phyloP scores from a whole-genome alignment of 1,140 invertebrate species.

The Achroia grisella region DNA sequence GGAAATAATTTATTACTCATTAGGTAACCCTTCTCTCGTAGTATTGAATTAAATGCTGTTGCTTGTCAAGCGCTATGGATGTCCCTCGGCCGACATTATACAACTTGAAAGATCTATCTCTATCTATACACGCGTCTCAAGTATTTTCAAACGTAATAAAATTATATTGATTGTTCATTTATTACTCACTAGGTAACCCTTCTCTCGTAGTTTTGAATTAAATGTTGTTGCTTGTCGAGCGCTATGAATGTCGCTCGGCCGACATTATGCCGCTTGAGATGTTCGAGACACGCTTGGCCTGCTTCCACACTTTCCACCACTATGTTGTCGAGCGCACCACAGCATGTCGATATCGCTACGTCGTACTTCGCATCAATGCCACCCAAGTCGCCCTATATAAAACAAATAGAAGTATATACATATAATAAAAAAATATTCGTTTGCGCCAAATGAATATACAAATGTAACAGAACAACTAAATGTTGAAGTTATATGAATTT shows the following conservation, averaged over 20 bases:
- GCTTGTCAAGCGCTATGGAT: conserved; percentile 85
- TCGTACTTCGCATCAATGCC: conserved; percentile 96
- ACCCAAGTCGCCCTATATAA: conserved; percentile 95
- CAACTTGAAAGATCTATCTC: conserved; percentile 85
- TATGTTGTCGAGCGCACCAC: conserved; percentile 92
- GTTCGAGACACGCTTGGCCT: conserved; percentile 88
- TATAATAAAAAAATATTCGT: too few species aligned
- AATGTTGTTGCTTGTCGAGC: conserved; percentile 82
- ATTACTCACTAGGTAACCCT: conserved; percentile 74
- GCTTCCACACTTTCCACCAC: conserved; percentile 92
- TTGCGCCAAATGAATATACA: too few species aligned
- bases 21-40: conserved; percentile 70
- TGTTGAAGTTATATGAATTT: too few species aligned
- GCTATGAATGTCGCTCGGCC: conserved; percentile 85
- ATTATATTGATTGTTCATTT: too few species aligned
- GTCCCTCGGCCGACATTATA: conserved; percentile 84
- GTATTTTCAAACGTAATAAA: too few species aligned
- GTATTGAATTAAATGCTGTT: conserved; percentile 74
- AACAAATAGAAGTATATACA: too few species aligned
- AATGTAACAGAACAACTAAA: too few species aligned
- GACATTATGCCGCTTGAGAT: conserved; percentile 85
- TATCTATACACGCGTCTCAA: too few species aligned
- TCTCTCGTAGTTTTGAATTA: conserved; percentile 57
- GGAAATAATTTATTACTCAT: conserved; percentile 68
- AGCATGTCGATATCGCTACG: conserved; percentile 96